Conservation (phyloP, 2,888 invertebrate genomes). For the Ectemnius continuus region DNA sequence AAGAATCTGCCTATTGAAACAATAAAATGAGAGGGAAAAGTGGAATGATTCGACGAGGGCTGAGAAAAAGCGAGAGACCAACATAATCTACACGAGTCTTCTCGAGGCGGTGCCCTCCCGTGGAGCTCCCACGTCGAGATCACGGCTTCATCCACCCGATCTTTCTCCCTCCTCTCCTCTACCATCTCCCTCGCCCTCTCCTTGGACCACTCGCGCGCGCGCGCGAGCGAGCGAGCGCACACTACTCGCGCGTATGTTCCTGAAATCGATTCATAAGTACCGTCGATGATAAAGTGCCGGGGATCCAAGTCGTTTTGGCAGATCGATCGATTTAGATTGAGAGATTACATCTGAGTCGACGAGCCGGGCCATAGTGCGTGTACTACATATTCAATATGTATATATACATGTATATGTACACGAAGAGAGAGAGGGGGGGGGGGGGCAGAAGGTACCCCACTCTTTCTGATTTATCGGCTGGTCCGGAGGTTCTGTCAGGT, state of each 20-base stretch:
- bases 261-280: constrained; percentile 63
- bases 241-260: constrained; percentile 23
- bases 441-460: constrained; percentile 9
- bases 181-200: neutral
- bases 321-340: constrained; percentile 75
- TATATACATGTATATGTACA: neutral
- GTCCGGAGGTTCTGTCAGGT: constrained; percentile 59
- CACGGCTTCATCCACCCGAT: constrained; percentile 66
- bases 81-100: constrained; percentile 65
- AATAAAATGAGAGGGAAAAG: neutral
- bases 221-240: constrained; percentile 19
- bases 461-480: constrained; percentile 55
- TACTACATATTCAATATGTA: neutral
- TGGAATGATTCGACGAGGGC: constrained; percentile 54
- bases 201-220: constrained; percentile 22
- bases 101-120: constrained; percentile 66
- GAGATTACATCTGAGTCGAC: constrained; percentile 66
- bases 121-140: constrained; percentile 74
- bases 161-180: constrained; percentile 12
- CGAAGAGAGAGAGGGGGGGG: constrained; percentile 11
- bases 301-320: constrained; percentile 69
- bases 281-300: constrained; percentile 63
- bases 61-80: constrained; percentile 55
- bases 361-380: constrained; percentile 24
- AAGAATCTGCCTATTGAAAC: too few relatives aligned